These are phyloP conservation scores for Stenchaetothrips biformis DNA, from an alignment of 2,888 invertebrate genomes.

Conservation along the genomic window DNA sequence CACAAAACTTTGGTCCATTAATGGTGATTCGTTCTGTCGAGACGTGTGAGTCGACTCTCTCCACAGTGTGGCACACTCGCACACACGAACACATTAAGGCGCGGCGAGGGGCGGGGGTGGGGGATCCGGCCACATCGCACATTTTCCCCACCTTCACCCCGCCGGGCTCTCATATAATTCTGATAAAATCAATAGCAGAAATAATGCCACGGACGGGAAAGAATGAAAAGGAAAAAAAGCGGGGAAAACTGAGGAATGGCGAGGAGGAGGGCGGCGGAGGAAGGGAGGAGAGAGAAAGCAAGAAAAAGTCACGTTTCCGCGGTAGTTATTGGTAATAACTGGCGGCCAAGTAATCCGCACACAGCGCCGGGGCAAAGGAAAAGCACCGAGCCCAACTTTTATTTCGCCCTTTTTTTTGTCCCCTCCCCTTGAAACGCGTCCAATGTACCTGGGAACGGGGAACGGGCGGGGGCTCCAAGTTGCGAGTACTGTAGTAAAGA, in stretches of 20 bases:
- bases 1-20: too few species aligned
- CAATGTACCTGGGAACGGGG: background rate
- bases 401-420: background rate
- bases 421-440: background rate
- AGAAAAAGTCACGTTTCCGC: slow-evolving; percentile 22
- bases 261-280: background rate
- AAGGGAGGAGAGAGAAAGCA: background rate
- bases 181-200: slow-evolving; percentile 25
- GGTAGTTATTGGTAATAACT: slow-evolving; percentile 25
- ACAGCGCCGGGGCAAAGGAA: background rate
- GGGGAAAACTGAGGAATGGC: background rate
- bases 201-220: slow-evolving; percentile 22
- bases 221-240: background rate
- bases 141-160: slow-evolving; percentile 18
- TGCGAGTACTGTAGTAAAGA: too few species aligned
- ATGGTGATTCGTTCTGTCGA: too few species aligned
- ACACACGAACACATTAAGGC: slow-evolving; percentile 4
- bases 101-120: background rate
- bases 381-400: background rate
- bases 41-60: too few species aligned
- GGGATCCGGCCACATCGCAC: slow-evolving; percentile 4
- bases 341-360: slow-evolving; percentile 19
- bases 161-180: slow-evolving; percentile 25
- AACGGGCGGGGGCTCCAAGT: too few species aligned
- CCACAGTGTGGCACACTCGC: background rate